Percentiles rank a stretch among this genome's conserved stretches.
phyloP scores from a whole-genome alignment of 2,113 vertebrate species.

The Thymallus thymallus region DNA sequence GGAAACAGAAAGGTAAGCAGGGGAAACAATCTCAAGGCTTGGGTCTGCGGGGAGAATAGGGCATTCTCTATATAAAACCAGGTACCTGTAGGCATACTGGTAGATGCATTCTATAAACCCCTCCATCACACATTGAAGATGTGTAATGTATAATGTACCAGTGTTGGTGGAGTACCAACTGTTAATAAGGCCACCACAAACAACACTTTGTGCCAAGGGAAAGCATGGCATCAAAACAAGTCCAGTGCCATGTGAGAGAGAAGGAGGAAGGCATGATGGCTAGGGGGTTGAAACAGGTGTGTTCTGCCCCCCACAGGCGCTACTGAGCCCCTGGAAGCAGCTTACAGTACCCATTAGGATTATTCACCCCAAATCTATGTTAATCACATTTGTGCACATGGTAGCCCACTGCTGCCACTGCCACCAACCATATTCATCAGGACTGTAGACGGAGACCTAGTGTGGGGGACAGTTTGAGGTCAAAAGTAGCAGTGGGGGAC shows the following conservation, averaged over 20 bases:
- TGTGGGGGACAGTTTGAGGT: slow-evolving; percentile 19
- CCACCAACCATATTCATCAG: slow-evolving; percentile 34
- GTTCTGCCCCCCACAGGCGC: slow-evolving; percentile 35
- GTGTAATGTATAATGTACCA: neutral
- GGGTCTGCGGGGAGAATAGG: too few species aligned
- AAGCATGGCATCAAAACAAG: neutral
- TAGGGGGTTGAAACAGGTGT: slow-evolving; percentile 25
- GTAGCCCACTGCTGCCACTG: neutral
- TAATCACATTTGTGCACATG: slow-evolving; percentile 61
- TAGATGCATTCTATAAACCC: too few species aligned
- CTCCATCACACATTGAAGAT: neutral
- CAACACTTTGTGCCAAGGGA: neutral
- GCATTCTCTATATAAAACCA: too few species aligned
- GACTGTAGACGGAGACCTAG: slow-evolving; percentile 34
- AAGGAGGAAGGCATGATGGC: neutral
- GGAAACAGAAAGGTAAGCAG: neutral
- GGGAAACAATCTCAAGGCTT: too few species aligned
- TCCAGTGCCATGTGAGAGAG: neutral
- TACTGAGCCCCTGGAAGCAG: slow-evolving; percentile 50
- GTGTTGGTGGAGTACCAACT: neutral
- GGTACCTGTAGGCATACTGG: too few species aligned
- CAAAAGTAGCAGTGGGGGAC: neutral
- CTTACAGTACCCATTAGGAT: slow-evolving; percentile 54
- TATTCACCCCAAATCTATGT: slow-evolving; percentile 68
- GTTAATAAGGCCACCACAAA: neutral